Conservation (phyloP, 1,140 invertebrate species). For the Brachionus sp. region DNA sequence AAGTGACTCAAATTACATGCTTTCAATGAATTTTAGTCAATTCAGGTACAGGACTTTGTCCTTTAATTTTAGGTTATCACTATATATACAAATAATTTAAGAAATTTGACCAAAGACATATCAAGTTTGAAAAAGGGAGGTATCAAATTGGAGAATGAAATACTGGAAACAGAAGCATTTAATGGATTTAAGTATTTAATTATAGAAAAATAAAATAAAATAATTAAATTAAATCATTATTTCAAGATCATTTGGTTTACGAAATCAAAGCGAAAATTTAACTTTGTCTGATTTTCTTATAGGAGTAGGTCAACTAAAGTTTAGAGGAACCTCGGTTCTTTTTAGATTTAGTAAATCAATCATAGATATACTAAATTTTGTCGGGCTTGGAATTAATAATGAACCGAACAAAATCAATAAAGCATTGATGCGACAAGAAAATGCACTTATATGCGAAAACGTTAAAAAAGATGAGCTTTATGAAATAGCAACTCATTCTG, state of each 20-base stretch:
- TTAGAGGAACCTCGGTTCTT: slow-evolving; percentile 63
- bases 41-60: slow-evolving; percentile 49
- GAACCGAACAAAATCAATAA: background rate
- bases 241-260: slow-evolving; percentile 58
- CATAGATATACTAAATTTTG: slow-evolving; percentile 11
- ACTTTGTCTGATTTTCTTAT: slow-evolving; percentile 60
- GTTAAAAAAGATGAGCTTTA: slow-evolving; percentile 50
- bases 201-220: background rate
- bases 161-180: background rate
- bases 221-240: slow-evolving; percentile 2
- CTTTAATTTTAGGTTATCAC: background rate
- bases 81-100: background rate
- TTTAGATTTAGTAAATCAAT: slow-evolving; percentile 54
- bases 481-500: slow-evolving; percentile 63
- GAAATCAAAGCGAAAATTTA: slow-evolving; percentile 52
- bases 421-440: background rate
- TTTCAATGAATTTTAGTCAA: slow-evolving; percentile 48
- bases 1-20: background rate
- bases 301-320: slow-evolving; percentile 63
- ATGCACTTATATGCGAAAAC: background rate
- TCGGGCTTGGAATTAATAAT: background rate
- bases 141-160: background rate
- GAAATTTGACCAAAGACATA: background rate
- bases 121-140: background rate
- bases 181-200: slow-evolving; percentile 26